Evolutionary conservation across 1,140 invertebrate genomes (phyloP).

Genomic region (Centruroides sculpturatus): DNA sequence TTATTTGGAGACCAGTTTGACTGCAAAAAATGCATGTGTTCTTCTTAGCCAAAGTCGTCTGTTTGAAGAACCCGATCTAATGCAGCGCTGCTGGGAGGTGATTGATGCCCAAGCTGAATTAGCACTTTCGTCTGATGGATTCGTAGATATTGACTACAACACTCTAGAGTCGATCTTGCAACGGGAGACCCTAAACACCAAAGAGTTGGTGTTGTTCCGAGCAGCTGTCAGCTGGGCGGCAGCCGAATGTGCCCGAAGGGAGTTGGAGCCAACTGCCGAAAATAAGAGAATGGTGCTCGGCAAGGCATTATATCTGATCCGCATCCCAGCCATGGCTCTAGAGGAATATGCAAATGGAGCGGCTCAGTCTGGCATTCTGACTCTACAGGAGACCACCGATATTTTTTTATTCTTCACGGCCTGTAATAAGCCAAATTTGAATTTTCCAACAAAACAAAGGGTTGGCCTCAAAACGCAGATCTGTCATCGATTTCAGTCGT

Average conservation of each 20-base stretch:
- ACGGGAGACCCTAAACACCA: conserved; percentile 77
- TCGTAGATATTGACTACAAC: conserved; percentile 77
- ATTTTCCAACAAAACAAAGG: conserved; percentile 62
- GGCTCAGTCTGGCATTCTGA: conserved; percentile 72
- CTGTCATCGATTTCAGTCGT: conserved; percentile 88
- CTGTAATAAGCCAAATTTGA: conserved; percentile 51
- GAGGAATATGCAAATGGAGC: conserved; percentile 84
- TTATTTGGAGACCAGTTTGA: conserved; percentile 79
- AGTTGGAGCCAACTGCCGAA: conserved; percentile 49
- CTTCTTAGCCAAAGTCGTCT: conserved; percentile 75
- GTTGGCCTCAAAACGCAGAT: conserved; percentile 78
- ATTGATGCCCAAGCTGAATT: conserved; percentile 85
- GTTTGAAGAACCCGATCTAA: conserved; percentile 81
- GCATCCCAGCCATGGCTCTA: conserved; percentile 76
- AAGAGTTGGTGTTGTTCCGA: conserved; percentile 75
- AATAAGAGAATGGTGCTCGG: conserved; percentile 47
- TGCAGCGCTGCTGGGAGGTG: conserved; percentile 89
- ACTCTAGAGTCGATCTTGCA: conserved; percentile 73
- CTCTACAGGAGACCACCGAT: conserved; percentile 76
- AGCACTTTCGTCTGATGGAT: conserved; percentile 81
- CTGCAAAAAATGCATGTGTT: conserved; percentile 80
- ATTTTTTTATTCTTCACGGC: conserved; percentile 61
- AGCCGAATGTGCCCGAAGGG: conserved; percentile 63
- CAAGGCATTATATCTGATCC: conserved; percentile 62
- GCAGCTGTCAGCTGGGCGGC: conserved; percentile 77